phyloP scores from a whole-genome alignment of 2,888 invertebrate species.

The Pyrochroa serraticornis region DNA sequence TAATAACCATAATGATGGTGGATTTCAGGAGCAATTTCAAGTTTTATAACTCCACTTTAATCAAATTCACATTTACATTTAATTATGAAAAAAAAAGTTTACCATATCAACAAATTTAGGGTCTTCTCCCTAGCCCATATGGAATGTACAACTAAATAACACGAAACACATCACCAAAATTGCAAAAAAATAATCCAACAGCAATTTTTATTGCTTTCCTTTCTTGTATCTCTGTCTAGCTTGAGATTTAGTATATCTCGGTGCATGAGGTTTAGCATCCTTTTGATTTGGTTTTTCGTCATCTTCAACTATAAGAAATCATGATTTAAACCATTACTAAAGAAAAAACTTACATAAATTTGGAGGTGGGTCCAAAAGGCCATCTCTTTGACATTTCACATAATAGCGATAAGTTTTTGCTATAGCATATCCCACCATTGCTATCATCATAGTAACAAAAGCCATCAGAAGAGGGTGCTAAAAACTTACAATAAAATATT shows the following conservation, averaged over 20 bases:
- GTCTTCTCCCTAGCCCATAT: background rate
- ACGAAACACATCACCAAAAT: background rate
- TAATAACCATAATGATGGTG: too few relatives aligned
- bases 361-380: slow-evolving; percentile 62
- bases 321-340: slow-evolving; percentile 12
- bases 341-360: slow-evolving; percentile 54
- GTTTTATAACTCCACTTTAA: too few relatives aligned
- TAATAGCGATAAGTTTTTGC: slow-evolving; percentile 66
- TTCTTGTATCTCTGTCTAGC: slow-evolving; percentile 77
- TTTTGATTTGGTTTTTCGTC: slow-evolving; percentile 40
- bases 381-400: slow-evolving; percentile 60
- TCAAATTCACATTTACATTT: too few relatives aligned
- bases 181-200: background rate
- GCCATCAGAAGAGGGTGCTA: slow-evolving; percentile 78
- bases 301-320: slow-evolving; percentile 31
- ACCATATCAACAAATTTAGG: background rate
- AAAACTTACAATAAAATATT: slow-evolving; percentile 43
- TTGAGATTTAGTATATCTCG: slow-evolving; percentile 70
- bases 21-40: too few relatives aligned
- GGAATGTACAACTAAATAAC: slow-evolving; percentile 15
- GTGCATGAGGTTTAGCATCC: slow-evolving; percentile 33
- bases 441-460: slow-evolving; percentile 69
- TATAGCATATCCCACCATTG: slow-evolving; percentile 70
- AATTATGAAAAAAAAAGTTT: too few relatives aligned
- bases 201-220: slow-evolving; percentile 66